Conservation (phyloP, 2,113 vertebrate species). For the Tonatia bakeri region DNA sequence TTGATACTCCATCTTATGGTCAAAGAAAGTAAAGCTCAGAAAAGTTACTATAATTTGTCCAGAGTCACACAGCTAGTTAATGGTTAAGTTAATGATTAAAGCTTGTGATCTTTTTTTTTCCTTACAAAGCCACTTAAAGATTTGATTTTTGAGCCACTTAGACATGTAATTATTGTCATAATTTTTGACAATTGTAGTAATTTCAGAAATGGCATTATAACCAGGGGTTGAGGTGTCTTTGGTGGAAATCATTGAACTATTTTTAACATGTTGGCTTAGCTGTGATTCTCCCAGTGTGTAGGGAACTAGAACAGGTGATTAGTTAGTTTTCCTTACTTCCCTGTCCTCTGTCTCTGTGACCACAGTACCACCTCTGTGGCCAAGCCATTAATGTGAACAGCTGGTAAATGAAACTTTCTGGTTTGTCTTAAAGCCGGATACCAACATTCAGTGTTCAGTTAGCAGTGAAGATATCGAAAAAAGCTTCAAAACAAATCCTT, state of each 20-base stretch:
- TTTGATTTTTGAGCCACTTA: slow-evolving; percentile 8
- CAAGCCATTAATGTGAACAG: slow-evolving; percentile 48
- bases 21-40: background rate
- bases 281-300: background rate
- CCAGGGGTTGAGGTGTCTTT: background rate
- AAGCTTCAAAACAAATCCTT: slow-evolving; percentile 90
- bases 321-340: background rate
- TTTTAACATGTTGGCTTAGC: background rate
- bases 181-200: background rate
- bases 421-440: slow-evolving; percentile 86
- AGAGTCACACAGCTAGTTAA: background rate
- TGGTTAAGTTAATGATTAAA: background rate
- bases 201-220: background rate
- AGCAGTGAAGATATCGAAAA: slow-evolving; percentile 96
- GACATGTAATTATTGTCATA: background rate
- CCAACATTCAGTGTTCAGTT: slow-evolving; percentile 91
- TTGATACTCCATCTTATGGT: background rate
- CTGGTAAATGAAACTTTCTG: slow-evolving; percentile 72
- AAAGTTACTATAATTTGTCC: background rate
- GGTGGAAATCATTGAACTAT: background rate
- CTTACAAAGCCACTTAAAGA: background rate
- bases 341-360: background rate
- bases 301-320: background rate
- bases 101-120: background rate
- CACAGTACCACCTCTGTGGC: slow-evolving; percentile 32